Evolutionary conservation across 2,113 vertebrate species (phyloP), one percentile per base, ranked within the genome.

Genomic region (Tragelaphus buxtoni): DNA sequence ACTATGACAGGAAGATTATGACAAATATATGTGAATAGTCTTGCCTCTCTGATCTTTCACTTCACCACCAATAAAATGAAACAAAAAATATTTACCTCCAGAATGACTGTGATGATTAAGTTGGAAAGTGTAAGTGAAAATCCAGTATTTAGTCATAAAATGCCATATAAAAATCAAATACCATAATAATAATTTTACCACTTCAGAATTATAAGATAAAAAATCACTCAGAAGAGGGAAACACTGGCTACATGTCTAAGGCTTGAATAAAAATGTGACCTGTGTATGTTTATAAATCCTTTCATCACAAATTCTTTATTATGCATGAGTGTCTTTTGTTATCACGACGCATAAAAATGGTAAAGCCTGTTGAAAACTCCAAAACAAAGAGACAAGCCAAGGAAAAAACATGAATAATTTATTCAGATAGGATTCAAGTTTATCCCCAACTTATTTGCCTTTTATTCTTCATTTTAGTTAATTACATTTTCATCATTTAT

Each of bases 391-490:
- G 5, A 96, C 30, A 56, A 76, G 96, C 24, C 98, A 97, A 97
- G 97, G 76, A 98, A 98, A 98, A 86, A 83, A 51, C 83, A 96
- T 55, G 88, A 98, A 97, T 95, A 96, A 98, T 97, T 98, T 97
- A 96, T 97, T 97, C 97, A 97, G 84, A 56, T 98, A 92, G 65
- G 72, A 98, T 98, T 98, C 98, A 98, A 97, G 86, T 95, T 99
- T 81, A 83, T 98, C 98, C 98, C 99, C 98, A 98, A 98, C 88
- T 98, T 95, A 97, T 98, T 98, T 97, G 93, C 87, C 95, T 98
- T 99, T 99, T 99, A 99, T 99, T 99, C 98, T 98, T 98, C 98
- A 99, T 98, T 98, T 98, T 97, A 98, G 97, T 96, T 98, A 98
- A 90, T 98, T 98, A 99, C 98, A 99, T 98, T 98, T 98, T 83